These are phyloP conservation scores for Paragorgia papillata DNA, from an alignment of 92 coral and sea anemone species.

Conservation along the genomic window DNA sequence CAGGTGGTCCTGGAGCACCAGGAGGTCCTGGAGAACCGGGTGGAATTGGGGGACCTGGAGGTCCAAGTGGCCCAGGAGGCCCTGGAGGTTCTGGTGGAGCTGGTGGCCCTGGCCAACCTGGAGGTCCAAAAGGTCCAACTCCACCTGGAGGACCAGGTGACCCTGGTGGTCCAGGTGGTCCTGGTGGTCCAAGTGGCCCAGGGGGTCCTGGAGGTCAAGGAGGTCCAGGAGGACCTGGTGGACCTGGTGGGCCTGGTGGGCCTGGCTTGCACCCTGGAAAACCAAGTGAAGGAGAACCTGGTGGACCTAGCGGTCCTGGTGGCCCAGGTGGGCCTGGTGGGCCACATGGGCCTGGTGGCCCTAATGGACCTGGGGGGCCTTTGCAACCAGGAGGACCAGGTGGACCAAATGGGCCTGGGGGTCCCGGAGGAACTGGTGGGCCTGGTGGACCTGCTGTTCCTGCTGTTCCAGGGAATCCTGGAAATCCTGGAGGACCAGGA, in stretches of 20 bases:
- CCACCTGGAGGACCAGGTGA: conserved; percentile 29
- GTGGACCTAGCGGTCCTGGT: conserved; percentile 64
- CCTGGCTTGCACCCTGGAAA: conserved; percentile 7
- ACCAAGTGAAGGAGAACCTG: conserved; percentile 55
- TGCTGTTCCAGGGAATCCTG: conserved; percentile 43
- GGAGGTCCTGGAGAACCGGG: conserved; percentile 14
- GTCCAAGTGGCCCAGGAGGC: conserved; percentile 23
- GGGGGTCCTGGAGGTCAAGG: conserved; percentile 71
- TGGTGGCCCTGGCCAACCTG: conserved; percentile 45
- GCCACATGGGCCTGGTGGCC: conserved; percentile 21
- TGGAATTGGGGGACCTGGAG: conserved; percentile 8
- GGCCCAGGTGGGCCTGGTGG: conserved; percentile 75
- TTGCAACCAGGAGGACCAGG: conserved; percentile 17
- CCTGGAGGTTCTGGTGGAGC: conserved; percentile 28
- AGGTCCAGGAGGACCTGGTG: conserved; percentile 58
- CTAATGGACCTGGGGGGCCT: neutral
- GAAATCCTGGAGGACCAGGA: conserved; percentile 70
- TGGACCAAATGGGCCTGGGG: conserved; percentile 4
- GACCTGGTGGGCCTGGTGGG: conserved; percentile 28
- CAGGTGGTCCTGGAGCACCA: conserved; percentile 26
- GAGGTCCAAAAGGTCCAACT: conserved; percentile 13
- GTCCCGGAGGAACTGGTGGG: conserved; percentile 21
- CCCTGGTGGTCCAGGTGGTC: conserved; percentile 62
- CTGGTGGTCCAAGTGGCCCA: conserved; percentile 45
- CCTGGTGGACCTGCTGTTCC: conserved; percentile 33